Percentiles rank a stretch among this genome's conserved stretches.
phyloP scores from a whole-genome alignment of 2,888 invertebrate species.

The Octodonta nipae region DNA sequence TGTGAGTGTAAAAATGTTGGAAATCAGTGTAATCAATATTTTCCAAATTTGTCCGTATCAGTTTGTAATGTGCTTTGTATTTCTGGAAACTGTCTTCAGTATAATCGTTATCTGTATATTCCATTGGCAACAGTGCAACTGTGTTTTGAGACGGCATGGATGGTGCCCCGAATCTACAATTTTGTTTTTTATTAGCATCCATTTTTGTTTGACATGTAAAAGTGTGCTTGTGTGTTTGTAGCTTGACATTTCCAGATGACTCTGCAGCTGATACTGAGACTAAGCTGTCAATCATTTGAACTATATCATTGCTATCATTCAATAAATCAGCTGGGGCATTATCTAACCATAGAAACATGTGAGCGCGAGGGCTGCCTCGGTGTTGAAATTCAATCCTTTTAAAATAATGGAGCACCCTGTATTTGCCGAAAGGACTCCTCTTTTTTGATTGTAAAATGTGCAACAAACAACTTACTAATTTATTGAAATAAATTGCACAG shows the following conservation, averaged over 20 bases:
- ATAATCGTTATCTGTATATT: slow-evolving; percentile 9
- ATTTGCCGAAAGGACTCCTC: slow-evolving; percentile 24
- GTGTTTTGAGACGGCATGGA: not conserved
- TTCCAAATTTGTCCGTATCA: slow-evolving; percentile 13
- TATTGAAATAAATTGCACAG: slow-evolving; percentile 19
- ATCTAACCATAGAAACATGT: slow-evolving; percentile 26
- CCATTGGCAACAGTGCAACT: slow-evolving; percentile 16
- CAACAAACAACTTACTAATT: slow-evolving; percentile 23
- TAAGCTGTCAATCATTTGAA: slow-evolving; percentile 20
- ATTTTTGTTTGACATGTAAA: not conserved
- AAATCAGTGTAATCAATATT: slow-evolving; percentile 11
- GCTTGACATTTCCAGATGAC: slow-evolving; percentile 7
- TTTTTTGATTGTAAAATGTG: slow-evolving; percentile 18
- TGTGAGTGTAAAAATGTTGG: slow-evolving; percentile 12
- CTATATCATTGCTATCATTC: slow-evolving; percentile 8
- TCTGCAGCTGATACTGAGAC: slow-evolving; percentile 17
- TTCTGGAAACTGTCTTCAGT: not conserved
- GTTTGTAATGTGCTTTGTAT: slow-evolving; percentile 5
- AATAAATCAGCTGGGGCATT: slow-evolving; percentile 20
- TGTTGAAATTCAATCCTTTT: slow-evolving; percentile 28
- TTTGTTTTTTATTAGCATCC: not conserved
- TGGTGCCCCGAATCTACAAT: not conserved
- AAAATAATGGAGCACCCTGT: slow-evolving; percentile 24
- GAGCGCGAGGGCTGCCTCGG: slow-evolving; percentile 24
- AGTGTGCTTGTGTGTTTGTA: not conserved